These are phyloP conservation scores for Pantelozetes paolii DNA, from an alignment of 2,888 invertebrate species.

Conservation along the genomic window DNA sequence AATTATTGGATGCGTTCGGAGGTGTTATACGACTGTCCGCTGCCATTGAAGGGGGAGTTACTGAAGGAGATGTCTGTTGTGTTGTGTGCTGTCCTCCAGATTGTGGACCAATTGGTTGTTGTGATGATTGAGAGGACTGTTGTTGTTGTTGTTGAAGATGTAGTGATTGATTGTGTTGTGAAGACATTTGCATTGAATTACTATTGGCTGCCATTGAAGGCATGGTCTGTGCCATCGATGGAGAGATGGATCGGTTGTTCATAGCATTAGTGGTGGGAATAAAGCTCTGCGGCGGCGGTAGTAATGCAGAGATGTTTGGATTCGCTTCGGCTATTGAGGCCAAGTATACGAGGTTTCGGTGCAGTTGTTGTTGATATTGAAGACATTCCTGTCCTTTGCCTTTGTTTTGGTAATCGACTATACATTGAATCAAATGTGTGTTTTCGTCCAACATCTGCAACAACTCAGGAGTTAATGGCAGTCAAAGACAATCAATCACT, in stretches of 20 bases:
- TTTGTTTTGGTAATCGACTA: slow-evolving; percentile 92
- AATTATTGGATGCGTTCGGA: not conserved
- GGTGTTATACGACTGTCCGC: slow-evolving; percentile 1
- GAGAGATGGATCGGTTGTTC: not conserved
- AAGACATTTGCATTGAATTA: slow-evolving; percentile 7
- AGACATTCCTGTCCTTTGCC: slow-evolving; percentile 88
- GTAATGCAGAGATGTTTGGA: slow-evolving; percentile 76
- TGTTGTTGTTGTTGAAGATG: slow-evolving; percentile 27
- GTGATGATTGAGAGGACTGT: slow-evolving; percentile 12
- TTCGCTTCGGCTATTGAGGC: slow-evolving; percentile 98
- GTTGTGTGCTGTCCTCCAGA: slow-evolving; percentile 23
- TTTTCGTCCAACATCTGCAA: slow-evolving; percentile 90
- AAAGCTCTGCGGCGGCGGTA: slow-evolving; percentile 58
- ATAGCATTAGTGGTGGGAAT: slow-evolving; percentile 27
- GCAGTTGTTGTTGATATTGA: slow-evolving; percentile 76
- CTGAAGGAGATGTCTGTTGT: slow-evolving; percentile 57
- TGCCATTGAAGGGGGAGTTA: slow-evolving; percentile 51
- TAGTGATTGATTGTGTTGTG: slow-evolving; percentile 1
- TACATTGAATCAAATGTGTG: slow-evolving; percentile 90
- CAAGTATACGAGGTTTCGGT: slow-evolving; percentile 90
- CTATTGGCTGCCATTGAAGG: not conserved
- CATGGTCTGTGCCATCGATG: slow-evolving; percentile 35
- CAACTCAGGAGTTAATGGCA: too few species aligned
- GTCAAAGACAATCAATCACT: slow-evolving; percentile 31
- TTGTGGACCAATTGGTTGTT: slow-evolving; percentile 15